Conservation (phyloP, 2,797 vertebrate species). For the Acanthopagrus latus region DNA sequence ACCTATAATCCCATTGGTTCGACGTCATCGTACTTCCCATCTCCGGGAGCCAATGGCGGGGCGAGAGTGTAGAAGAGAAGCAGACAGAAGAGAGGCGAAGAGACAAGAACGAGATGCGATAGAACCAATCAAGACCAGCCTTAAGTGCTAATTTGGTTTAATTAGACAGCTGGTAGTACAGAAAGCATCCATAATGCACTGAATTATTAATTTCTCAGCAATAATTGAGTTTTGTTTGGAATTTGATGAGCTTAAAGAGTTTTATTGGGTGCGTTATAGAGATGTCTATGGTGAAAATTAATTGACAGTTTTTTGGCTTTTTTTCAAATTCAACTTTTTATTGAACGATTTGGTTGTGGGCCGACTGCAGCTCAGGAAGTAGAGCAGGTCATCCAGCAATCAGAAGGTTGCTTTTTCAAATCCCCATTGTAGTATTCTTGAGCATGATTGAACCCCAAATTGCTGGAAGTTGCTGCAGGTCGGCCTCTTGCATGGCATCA, state of each 20-base stretch:
- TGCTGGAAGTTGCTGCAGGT: too few relatives aligned
- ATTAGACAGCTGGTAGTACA: neutral
- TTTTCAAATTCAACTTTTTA: too few relatives aligned
- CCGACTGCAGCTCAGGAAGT: too few relatives aligned
- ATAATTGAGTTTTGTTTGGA: neutral
- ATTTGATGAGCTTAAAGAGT: neutral
- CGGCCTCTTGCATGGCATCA: too few relatives aligned
- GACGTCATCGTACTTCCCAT: constrained; percentile 66
- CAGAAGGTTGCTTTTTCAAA: too few relatives aligned
- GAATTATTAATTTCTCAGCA: neutral
- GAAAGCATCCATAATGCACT: neutral
- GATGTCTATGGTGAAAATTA: neutral
- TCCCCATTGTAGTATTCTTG: too few relatives aligned
- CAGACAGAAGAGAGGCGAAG: neutral
- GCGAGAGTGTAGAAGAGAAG: constrained; percentile 12
- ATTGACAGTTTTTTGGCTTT: neutral
- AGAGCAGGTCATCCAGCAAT: too few relatives aligned
- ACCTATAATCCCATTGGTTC: constrained; percentile 73
- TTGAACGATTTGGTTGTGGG: too few relatives aligned
- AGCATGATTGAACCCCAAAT: too few relatives aligned
- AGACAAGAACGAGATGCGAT: constrained; percentile 3
- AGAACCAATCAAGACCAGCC: constrained; percentile 16
- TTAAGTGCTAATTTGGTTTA: rapidly evolving
- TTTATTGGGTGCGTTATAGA: neutral
- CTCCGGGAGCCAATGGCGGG: constrained; percentile 58